Evolutionary conservation across 2,797 vertebrate species (phyloP), one percentile per base, ranked within the genome.

Genomic region (Pelochelys cantorii): DNA sequence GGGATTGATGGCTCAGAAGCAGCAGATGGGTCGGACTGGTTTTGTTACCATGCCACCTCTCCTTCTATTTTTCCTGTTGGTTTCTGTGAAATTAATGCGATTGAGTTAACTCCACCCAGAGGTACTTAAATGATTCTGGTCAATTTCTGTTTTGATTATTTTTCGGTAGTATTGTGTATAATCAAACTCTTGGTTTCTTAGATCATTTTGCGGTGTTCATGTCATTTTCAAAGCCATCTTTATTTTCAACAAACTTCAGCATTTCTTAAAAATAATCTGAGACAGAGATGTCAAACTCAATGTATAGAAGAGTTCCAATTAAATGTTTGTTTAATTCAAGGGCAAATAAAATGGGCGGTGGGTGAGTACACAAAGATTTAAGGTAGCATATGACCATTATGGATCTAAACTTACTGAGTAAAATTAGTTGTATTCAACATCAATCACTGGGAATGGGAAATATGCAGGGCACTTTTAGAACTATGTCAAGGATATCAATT

Each of bases 71-170:
- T 99, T 98, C 99, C 99, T 95, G 99, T 98, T 96, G 99, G 99
- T 98, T 99, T 99, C 98, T 99, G 99, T 99, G 99, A 99, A 99
- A 99, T 99, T 98, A 99, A 99, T 98, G 98, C 97, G 98, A 99
- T 99, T 97, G 99, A 99, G 97, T 98, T 99, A 96, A 99, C 99
- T 84, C 99, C 99, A 98, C 99, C 99, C 94, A 98, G 99, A 99
- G 99, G 99, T 99, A 96, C 60, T 82, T 88, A 89, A 96, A 89
- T 89, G 71, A 93, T 96, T 93, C 94, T 94, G 75, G 90, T 92
- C 79, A 88, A 89, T 37, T 97, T 93, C 86, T 94, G 20, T 91
- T 94, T 80, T 89, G 29, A 88, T 74, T 91, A 90, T 94, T 95
- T 94, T 87, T 82, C 88, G 84, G 74, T 95, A 84, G 92, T 97